These are phyloP conservation scores for Datnioides undecimradiatus DNA, from an alignment of 2,113 vertebrate genomes.

Conservation along the genomic window DNA sequence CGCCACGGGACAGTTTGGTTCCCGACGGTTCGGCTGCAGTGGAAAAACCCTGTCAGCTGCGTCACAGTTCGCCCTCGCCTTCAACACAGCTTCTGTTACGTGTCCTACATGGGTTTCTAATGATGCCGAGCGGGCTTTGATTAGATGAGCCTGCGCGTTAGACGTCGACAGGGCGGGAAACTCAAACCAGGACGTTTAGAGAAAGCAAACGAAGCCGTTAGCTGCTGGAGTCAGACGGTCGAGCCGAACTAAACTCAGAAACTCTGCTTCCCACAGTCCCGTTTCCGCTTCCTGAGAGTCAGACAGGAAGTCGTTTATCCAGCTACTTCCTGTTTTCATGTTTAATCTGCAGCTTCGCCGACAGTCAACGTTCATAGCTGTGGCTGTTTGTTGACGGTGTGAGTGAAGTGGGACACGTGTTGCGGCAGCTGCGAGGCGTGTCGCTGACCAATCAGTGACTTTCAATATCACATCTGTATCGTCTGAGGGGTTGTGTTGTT, in stretches of 20 bases:
- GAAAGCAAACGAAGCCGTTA: too few relatives aligned
- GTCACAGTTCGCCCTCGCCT: not conserved
- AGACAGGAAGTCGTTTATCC: too few relatives aligned
- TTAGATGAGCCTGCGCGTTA: slow-evolving; percentile 41
- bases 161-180: slow-evolving; percentile 56
- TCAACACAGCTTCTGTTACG: slow-evolving; percentile 22
- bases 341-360: too few relatives aligned
- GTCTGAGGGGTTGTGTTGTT: too few relatives aligned
- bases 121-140: not conserved
- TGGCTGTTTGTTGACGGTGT: not conserved
- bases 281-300: too few relatives aligned
- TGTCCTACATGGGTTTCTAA: slow-evolving; percentile 26
- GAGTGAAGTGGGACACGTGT: not conserved
- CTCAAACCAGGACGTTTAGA: too few relatives aligned
- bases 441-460: not conserved
- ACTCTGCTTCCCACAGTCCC: too few relatives aligned
- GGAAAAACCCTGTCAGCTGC: slow-evolving; percentile 22
- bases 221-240: slow-evolving; percentile 18
- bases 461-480: too few relatives aligned
- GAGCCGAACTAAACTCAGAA: too few relatives aligned
- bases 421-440: not conserved
- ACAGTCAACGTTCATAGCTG: too few relatives aligned
- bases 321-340: too few relatives aligned
- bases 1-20: not conserved
- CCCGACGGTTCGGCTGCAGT: not conserved